Evolutionary conservation across 2,113 vertebrate species (phyloP), one percentile per base, ranked within the genome.

Genomic region (Melanerpes aurifrons): DNA sequence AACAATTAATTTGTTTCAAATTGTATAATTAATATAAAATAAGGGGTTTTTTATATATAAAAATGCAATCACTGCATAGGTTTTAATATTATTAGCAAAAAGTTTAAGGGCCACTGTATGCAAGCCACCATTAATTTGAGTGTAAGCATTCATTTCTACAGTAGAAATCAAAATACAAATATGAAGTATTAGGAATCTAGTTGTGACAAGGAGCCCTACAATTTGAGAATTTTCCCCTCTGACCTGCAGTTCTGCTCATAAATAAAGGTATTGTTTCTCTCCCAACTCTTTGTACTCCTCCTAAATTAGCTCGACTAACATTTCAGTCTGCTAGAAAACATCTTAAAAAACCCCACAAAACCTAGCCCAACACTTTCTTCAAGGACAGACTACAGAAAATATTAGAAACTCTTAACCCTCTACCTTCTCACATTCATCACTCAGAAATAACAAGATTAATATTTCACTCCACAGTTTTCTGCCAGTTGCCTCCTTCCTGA

Each of bases 221-320:
- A 90, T 86, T 74, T 71, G 89, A 93, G 88, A 87, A 73, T 82
- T 88, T 80, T 74, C 56, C 82, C 91, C 88, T 96, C 75, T 94
- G 94, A 92, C 94, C 92, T 63, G 57, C 54, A 95, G 31, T 83
- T 83, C 80, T 93, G 61, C 76, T 81, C 1, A 0, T 94, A 93
- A 95, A 73, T 83, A 77, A 73, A 90, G 69, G 53, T 81, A 71
- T 83, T 96, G 92, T 95, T 94, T 67, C 69, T 85, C 31, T 95
- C 88, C 72, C 67, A 94, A 56, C 91, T 86, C 79, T 77, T 37
- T 93, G 80, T 76, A 90, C 94, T 96, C 90, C 86, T 92, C 72
- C 8, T 29, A 66, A 92, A 88, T 86, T 86, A 70, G 59, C 61
- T 73, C 0, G 0, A 92, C 86, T 95, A 92, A 88, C 82, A 56